These are phyloP conservation scores for Sphecodes monilicornis DNA, from an alignment of 2,888 invertebrate genomes.

Conservation along the genomic window DNA sequence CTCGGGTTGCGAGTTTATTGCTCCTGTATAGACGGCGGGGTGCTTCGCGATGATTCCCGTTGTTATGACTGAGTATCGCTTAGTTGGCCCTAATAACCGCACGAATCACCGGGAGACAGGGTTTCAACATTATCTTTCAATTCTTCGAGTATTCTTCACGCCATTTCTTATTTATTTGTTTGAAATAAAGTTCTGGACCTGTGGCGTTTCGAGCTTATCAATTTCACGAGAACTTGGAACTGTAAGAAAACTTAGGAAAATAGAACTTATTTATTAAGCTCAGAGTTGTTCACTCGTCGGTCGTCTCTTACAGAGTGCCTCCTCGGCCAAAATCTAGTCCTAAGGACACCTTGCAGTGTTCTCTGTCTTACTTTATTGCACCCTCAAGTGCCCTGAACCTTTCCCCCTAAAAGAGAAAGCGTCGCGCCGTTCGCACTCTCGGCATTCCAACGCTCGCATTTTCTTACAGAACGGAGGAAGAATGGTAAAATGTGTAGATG, in stretches of 20 bases:
- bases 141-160: background rate
- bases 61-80: background rate
- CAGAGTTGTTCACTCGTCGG: no score
- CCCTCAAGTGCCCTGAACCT: no score
- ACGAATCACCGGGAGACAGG: background rate
- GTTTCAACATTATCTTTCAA: background rate
- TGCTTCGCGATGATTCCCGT: background rate
- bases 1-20: slow-evolving; percentile 1
- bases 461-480: no score
- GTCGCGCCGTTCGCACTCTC: no score
- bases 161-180: background rate
- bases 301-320: no score
- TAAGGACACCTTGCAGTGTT: no score
- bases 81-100: background rate
- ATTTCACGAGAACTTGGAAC: background rate
- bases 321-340: no score
- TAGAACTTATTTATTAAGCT: no score
- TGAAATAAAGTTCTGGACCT: background rate
- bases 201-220: background rate
- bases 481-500: background rate
- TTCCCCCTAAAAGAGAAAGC: no score
- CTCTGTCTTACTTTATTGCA: no score
- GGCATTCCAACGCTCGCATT: no score
- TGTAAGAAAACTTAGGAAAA: no score
- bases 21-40: background rate